Conservation (phyloP, 1,140 invertebrate species). For the Branchinecta lynchi region DNA sequence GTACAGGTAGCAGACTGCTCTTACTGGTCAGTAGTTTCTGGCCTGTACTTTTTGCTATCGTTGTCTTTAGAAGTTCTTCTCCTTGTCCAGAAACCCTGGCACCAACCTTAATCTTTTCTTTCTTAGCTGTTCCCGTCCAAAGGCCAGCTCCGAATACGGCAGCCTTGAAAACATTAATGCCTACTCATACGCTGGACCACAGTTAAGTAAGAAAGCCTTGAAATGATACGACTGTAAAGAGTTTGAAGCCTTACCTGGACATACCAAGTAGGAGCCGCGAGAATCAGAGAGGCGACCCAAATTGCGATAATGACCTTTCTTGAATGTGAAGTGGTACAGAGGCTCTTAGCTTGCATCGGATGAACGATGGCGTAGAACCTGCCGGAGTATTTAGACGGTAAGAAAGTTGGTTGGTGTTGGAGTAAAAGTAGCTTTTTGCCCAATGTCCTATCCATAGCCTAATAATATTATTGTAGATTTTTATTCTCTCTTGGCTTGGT, state of each 20-base stretch:
- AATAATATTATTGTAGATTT: too few relatives aligned
- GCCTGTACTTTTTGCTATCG: background rate
- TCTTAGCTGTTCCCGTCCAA: background rate
- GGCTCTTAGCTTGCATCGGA: slow-evolving; percentile 54
- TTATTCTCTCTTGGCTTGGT: too few relatives aligned
- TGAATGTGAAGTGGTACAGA: slow-evolving; percentile 51
- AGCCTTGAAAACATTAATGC: background rate
- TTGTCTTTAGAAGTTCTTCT: background rate
- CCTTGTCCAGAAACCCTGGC: background rate
- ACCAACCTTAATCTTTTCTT: background rate
- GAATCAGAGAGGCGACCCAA: slow-evolving; percentile 43
- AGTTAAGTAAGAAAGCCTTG: too few relatives aligned
- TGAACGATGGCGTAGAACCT: slow-evolving; percentile 62
- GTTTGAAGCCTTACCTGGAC: slow-evolving; percentile 35
- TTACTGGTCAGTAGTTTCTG: background rate
- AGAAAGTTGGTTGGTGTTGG: too few relatives aligned
- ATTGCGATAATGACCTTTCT: slow-evolving; percentile 44
- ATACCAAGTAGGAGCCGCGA: slow-evolving; percentile 42
- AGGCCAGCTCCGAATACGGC: background rate
- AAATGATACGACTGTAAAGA: too few relatives aligned
- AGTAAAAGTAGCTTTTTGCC: too few relatives aligned
- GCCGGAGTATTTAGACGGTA: slow-evolving; percentile 13
- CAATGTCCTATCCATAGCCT: too few relatives aligned
- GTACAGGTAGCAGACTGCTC: background rate
- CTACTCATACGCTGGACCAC: too few relatives aligned